Conservation (phyloP, 2,797 vertebrate genomes). For the Enteromius mattozi region DNA sequence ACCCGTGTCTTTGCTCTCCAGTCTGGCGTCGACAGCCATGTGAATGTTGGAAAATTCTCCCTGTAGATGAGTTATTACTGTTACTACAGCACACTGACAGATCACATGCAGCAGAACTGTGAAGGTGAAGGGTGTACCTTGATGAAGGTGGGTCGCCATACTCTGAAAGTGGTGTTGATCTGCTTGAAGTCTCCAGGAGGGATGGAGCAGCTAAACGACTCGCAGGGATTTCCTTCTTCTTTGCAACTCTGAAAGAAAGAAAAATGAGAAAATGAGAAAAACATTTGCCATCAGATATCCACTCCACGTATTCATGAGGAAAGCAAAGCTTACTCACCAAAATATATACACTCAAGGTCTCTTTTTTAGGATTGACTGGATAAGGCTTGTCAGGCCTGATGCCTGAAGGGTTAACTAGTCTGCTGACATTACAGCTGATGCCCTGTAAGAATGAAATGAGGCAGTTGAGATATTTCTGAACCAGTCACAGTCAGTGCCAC, state of each 20-base stretch:
- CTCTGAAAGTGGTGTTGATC: constrained; percentile 86
- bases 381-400: constrained; percentile 66
- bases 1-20: constrained; percentile 69
- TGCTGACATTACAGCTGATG: constrained; percentile 75
- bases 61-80: constrained; percentile 70
- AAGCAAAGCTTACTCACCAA: constrained; percentile 71
- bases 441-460: constrained; percentile 71
- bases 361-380: constrained; percentile 72
- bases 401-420: constrained; percentile 74
- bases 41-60: constrained; percentile 83
- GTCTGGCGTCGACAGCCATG: constrained; percentile 80
- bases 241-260: constrained; percentile 81
- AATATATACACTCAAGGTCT: constrained; percentile 77
- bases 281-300: neutral
- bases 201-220: constrained; percentile 81
- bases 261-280: neutral
- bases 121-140: constrained; percentile 74
- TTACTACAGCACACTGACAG: neutral
- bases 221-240: constrained; percentile 70
- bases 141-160: constrained; percentile 94
- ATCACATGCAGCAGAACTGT: neutral
- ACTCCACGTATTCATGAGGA: neutral
- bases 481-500: neutral
- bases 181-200: constrained; percentile 76
- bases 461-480: neutral